Conservation (phyloP, 2,888 invertebrate genomes). For the Prosopocoilus inquinatus region DNA sequence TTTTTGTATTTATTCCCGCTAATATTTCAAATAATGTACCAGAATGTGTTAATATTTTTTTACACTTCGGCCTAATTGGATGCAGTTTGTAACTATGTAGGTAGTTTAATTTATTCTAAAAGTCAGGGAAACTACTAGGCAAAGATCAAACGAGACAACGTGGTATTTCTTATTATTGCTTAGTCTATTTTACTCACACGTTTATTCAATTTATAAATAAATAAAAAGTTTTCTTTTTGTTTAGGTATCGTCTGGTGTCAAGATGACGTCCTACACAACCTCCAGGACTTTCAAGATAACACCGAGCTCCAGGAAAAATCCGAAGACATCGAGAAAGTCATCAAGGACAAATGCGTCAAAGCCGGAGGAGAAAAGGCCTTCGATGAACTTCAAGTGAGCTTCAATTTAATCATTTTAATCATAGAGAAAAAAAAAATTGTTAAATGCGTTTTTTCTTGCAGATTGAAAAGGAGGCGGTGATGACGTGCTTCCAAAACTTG, state of each 20-base stretch:
- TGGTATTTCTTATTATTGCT: too few species aligned
- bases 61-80: too few species aligned
- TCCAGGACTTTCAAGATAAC: slow-evolving; percentile 25
- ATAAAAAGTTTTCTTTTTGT: neutral
- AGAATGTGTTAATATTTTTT: too few species aligned
- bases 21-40: too few species aligned
- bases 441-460: slow-evolving; percentile 25
- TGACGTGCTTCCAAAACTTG: slow-evolving; percentile 58
- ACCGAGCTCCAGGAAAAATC: slow-evolving; percentile 34
- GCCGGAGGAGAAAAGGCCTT: slow-evolving; percentile 57
- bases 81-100: too few species aligned
- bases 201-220: too few species aligned
- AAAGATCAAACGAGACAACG: too few species aligned
- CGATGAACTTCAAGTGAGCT: slow-evolving; percentile 54
- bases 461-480: slow-evolving; percentile 51
- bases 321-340: slow-evolving; percentile 44
- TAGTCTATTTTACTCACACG: too few species aligned
- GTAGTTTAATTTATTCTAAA: too few species aligned
- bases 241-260: slow-evolving; percentile 27
- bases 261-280: slow-evolving; percentile 18
- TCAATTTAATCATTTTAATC: neutral
- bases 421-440: neutral
- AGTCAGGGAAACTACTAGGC: too few species aligned
- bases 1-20: too few species aligned
- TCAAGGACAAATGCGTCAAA: slow-evolving; percentile 66